phyloP scores from a whole-genome alignment of 2,113 vertebrate genomes.

The Poeciliopsis retropinna region DNA sequence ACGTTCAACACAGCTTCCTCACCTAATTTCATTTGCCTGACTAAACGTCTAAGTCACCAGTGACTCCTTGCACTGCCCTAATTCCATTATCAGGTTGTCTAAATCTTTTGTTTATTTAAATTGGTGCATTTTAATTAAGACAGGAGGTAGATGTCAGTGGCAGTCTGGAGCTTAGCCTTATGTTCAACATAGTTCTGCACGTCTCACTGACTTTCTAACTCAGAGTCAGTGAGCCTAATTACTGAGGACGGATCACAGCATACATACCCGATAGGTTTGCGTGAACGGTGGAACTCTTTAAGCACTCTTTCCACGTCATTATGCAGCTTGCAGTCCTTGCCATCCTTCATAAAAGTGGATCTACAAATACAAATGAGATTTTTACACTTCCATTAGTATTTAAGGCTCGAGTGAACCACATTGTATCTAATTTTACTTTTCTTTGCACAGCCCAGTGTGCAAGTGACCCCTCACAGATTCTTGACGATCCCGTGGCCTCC shows the following conservation, averaged over 20 bases:
- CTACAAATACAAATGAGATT: constrained; percentile 42
- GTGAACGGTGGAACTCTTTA: constrained; percentile 79
- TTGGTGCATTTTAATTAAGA: constrained; percentile 28
- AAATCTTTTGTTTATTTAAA: constrained; percentile 23
- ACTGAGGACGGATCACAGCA: neutral
- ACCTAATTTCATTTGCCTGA: neutral
- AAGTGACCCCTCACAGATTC: constrained; percentile 72
- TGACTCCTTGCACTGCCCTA: constrained; percentile 13
- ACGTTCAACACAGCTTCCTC: neutral
- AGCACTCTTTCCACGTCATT: constrained; percentile 74
- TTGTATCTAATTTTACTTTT: neutral
- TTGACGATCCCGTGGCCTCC: constrained; percentile 78
- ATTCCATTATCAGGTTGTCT: constrained; percentile 42
- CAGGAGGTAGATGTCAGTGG: neutral
- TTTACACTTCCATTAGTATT: neutral
- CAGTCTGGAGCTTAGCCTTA: constrained; percentile 3
- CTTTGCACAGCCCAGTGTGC: neutral
- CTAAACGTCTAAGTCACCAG: neutral
- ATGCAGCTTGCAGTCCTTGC: constrained; percentile 79
- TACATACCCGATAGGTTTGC: constrained; percentile 80
- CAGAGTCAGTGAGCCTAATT: neutral
- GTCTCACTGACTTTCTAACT: neutral
- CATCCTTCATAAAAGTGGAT: constrained; percentile 76
- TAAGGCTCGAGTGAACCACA: neutral
- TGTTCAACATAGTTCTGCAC: neutral